A percentile compares a stretch with the other conserved stretches of the same genome.
phyloP scores from a whole-genome alignment of 1,140 invertebrate species.

The Calliopsis andreniformis region DNA sequence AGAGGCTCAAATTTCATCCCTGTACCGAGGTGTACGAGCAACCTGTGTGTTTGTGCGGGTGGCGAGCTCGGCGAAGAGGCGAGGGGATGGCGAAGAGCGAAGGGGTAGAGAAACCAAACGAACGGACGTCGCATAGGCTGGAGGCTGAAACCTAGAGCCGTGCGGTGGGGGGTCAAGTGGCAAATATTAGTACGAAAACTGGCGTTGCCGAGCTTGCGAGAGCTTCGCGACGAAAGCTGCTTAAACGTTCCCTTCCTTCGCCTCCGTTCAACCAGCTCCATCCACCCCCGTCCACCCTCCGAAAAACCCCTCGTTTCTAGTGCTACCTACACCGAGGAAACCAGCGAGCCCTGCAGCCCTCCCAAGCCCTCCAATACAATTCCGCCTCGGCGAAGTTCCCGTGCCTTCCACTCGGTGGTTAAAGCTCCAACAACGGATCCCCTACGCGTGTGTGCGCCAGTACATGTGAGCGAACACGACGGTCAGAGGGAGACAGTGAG shows the following conservation, averaged over 20 bases:
- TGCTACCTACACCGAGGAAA: slow-evolving; percentile 53
- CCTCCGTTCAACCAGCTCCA: slow-evolving; percentile 35
- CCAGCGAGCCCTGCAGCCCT: slow-evolving; percentile 54
- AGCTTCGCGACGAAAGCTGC: slow-evolving; percentile 79
- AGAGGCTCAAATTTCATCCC: slow-evolving; percentile 42
- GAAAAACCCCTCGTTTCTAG: slow-evolving; percentile 47
- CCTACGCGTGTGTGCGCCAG: slow-evolving; percentile 11
- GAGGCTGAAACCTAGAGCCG: slow-evolving; percentile 48
- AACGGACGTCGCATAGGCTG: slow-evolving; percentile 39
- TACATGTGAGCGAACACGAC: slow-evolving; percentile 24
- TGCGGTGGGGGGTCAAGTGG: slow-evolving; percentile 76
- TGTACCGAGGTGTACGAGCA: slow-evolving; percentile 43
- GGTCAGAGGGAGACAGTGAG: neutral
- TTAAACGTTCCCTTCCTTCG: slow-evolving; percentile 71
- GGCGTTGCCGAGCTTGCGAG: slow-evolving; percentile 71
- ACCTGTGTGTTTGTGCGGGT: slow-evolving; percentile 31
- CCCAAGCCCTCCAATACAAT: slow-evolving; percentile 69
- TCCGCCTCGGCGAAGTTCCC: slow-evolving; percentile 67
- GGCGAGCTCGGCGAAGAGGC: slow-evolving; percentile 26
- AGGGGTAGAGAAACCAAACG: slow-evolving; percentile 25
- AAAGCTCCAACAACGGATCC: slow-evolving; percentile 70
- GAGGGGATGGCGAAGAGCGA: neutral
- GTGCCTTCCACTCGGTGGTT: slow-evolving; percentile 69
- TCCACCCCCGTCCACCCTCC: slow-evolving; percentile 21
- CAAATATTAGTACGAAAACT: slow-evolving; percentile 82